phyloP scores from a whole-genome alignment of 2,888 invertebrate genomes.

The Scelioninae gen. 2 region DNA sequence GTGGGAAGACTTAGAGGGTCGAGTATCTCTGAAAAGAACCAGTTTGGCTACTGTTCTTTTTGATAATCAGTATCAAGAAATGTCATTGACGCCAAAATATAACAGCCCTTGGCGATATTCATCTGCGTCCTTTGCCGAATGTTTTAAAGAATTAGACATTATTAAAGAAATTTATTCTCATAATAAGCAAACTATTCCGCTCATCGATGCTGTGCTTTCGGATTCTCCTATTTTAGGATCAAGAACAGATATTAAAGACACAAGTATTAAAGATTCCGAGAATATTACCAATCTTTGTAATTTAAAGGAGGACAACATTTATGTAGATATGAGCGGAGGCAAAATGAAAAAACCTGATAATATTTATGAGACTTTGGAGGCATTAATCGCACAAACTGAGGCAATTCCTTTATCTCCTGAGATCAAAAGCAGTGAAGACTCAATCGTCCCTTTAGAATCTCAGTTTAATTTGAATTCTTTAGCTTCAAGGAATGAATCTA shows the following conservation, averaged over 20 bases:
- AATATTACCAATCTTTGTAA: slow-evolving; percentile 23
- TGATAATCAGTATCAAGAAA: slow-evolving; percentile 63
- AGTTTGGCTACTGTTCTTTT: slow-evolving; percentile 66
- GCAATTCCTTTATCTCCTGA: slow-evolving; percentile 9
- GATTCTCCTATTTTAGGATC: slow-evolving; percentile 69
- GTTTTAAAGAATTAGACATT: slow-evolving; percentile 40
- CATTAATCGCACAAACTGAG: slow-evolving; percentile 33
- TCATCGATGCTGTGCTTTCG: slow-evolving; percentile 69
- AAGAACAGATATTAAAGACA: slow-evolving; percentile 61
- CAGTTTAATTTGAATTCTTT: not conserved
- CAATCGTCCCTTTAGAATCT: slow-evolving; percentile 1
- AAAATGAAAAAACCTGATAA: slow-evolving; percentile 60
- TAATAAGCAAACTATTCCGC: slow-evolving; percentile 63
- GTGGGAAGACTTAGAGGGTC: slow-evolving; percentile 63
- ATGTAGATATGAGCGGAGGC: slow-evolving; percentile 69
- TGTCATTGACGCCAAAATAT: slow-evolving; percentile 36
- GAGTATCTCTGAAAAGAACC: slow-evolving; percentile 62
- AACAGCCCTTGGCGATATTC: slow-evolving; percentile 43
- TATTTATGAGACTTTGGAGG: slow-evolving; percentile 53
- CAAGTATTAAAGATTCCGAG: slow-evolving; percentile 30
- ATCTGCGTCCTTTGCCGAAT: slow-evolving; percentile 23
- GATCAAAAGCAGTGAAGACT: not conserved
- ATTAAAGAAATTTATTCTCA: slow-evolving; percentile 49
- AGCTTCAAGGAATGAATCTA: slow-evolving; percentile 5
- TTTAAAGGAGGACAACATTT: slow-evolving; percentile 66